Evolutionary conservation across 2,888 invertebrate genomes (phyloP), one percentile per base, ranked within the genome.

Genomic region (Copidosoma aretas): DNA sequence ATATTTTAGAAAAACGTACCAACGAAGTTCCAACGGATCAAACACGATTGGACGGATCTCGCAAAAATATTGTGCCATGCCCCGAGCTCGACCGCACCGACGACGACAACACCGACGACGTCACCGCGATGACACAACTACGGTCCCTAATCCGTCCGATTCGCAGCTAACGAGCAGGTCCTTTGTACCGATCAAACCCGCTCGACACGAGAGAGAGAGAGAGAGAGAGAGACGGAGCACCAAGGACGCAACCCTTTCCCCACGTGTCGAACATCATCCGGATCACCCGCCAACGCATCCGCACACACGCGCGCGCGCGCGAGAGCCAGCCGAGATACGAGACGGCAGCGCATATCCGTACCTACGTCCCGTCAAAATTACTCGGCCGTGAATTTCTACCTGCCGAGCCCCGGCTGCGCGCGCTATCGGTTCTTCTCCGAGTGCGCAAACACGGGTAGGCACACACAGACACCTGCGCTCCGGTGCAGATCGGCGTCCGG

Each of bases 131-230:
- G 58, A 14, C 46, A 12, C 21, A 21, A 43, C n/a, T n/a, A n/a
- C 71, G 73, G 73, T 75, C 74, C 74, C 32, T 32, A 32, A 32
- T 32, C 32, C 32, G 32, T 32, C 8, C 32, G 32, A 32, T 32
- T 32, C 32, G 32, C 32, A 32, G 32, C 77, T 79, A 80, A 80
- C 80, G 79, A 80, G 80, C 19, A 59, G 19, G 72, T 72, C 75
- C 75, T 76, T 75, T 76, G 75, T 74, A 72, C 71, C 75, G 75
- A 76, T 76, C 73, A 75, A 76, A 73, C 72, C 8, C 32, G 32
- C 32, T 32, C 32, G 32, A 32, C 32, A n/a, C n/a, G n/a, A n/a
- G n/a, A n/a, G n/a, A n/a, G n/a, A n/a, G n/a, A n/a, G n/a, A n/a
- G n/a, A n/a, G n/a, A n/a, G n/a, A n/a, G n/a, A n/a, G n/a, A n/a